Conservation (phyloP, 2,797 vertebrate genomes). For the Heterohyrax brucei region DNA sequence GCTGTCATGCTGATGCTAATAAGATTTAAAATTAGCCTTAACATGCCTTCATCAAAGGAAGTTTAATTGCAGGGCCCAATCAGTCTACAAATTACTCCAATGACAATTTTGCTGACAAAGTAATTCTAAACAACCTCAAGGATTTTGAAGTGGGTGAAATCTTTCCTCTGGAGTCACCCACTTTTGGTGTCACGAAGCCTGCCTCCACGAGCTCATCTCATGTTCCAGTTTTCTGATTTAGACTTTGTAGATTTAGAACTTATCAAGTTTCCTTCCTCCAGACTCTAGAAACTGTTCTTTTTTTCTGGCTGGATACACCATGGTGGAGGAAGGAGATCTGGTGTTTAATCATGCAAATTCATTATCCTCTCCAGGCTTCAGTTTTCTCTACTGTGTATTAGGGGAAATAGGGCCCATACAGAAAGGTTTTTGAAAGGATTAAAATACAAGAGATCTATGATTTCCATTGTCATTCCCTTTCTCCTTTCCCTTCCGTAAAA, state of each 20-base stretch:
- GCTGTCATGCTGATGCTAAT: slow-evolving; percentile 76
- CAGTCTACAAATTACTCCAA: slow-evolving; percentile 82
- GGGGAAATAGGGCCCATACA: background rate
- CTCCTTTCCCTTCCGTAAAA: background rate
- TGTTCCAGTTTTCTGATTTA: background rate
- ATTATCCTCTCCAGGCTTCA: background rate
- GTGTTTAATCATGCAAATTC: background rate
- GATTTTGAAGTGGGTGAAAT: slow-evolving; percentile 64
- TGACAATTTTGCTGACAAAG: slow-evolving; percentile 82
- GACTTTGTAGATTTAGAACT: background rate
- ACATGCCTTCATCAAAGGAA: slow-evolving; percentile 82
- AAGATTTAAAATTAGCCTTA: slow-evolving; percentile 88
- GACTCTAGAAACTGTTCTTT: background rate
- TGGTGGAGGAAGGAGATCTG: background rate
- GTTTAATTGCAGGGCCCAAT: slow-evolving; percentile 86
- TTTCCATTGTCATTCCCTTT: background rate
- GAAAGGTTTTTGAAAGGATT: background rate
- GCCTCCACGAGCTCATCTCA: background rate
- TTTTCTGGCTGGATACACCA: background rate
- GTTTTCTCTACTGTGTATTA: background rate
- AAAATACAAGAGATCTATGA: background rate
- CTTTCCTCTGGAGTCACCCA: background rate
- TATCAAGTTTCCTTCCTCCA: background rate
- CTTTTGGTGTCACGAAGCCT: background rate
- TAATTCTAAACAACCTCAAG: slow-evolving; percentile 83